A percentile compares a stretch with the other conserved stretches of the same genome.
phyloP scores from a whole-genome alignment of 2,888 invertebrate species.

The Ashinkailepas kermadecensis region DNA sequence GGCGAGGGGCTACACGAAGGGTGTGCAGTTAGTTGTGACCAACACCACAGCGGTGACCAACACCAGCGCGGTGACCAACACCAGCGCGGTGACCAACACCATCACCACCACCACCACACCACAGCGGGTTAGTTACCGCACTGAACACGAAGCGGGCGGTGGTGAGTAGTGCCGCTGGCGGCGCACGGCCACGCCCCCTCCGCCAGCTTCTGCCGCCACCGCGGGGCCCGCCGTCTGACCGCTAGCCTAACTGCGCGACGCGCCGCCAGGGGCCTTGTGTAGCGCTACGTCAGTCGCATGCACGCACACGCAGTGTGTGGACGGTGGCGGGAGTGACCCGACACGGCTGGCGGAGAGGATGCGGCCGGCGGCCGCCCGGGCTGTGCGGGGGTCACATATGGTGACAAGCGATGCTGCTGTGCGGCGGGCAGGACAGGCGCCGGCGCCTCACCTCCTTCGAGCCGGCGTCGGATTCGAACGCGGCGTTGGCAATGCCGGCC shows the following conservation, averaged over 20 bases:
- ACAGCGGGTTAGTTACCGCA: not conserved
- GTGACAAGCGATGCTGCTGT: not conserved
- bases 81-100: not conserved
- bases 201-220: too few species aligned
- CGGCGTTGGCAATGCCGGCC: not conserved
- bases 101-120: constrained; percentile 1
- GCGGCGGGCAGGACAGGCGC: not conserved
- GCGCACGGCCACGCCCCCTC: too few species aligned
- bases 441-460: not conserved
- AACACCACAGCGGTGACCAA: too few species aligned
- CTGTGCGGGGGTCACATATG: not conserved
- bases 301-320: not conserved
- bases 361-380: too few species aligned
- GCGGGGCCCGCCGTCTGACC: too few species aligned
- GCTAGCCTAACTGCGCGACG: too few species aligned
- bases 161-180: too few species aligned
- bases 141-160: not conserved
- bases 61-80: not conserved
- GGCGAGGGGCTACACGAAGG: not conserved
- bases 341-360: too few species aligned
- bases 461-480: not conserved
- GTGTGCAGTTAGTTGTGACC: too few species aligned
- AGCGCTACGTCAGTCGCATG: too few species aligned
- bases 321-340: not conserved
- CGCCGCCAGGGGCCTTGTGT: too few species aligned